Evolutionary conservation across 2,888 invertebrate genomes (phyloP).

Genomic region (Antheraea yamamai): DNA sequence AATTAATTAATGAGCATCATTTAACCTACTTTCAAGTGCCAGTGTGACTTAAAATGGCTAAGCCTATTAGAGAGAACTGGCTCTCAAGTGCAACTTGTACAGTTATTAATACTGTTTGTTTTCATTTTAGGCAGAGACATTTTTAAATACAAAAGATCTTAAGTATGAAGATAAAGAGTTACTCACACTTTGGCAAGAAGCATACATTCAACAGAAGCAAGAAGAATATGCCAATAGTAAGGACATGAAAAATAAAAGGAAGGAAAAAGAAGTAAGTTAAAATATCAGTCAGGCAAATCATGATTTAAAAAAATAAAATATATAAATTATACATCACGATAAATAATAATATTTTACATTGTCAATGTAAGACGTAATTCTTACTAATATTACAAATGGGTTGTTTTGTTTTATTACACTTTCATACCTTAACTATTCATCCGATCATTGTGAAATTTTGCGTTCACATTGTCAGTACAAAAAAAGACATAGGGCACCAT

Average conservation of each 20-base stretch:
- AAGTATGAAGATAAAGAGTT: constrained; percentile 86
- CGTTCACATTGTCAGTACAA: too few species aligned
- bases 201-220: constrained; percentile 85
- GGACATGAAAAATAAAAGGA: constrained; percentile 81
- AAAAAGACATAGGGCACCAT: too few species aligned
- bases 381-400: too few species aligned
- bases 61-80: too few species aligned
- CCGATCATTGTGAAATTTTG: too few species aligned
- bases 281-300: neutral
- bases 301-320: neutral
- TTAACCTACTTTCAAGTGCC: too few species aligned
- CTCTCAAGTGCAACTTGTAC: neutral
- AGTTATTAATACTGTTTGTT: neutral
- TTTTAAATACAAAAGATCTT: constrained; percentile 86
- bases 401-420: too few species aligned
- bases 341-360: too few species aligned
- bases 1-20: too few species aligned
- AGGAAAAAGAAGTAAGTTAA: constrained; percentile 62
- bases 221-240: constrained; percentile 84
- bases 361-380: too few species aligned
- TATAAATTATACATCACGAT: neutral
- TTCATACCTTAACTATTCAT: too few species aligned
- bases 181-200: constrained; percentile 86
- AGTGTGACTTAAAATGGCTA: too few species aligned
- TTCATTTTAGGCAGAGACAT: constrained; percentile 84